Conservation (phyloP, 2,888 invertebrate species). For the Hypselothyrea guttata region DNA sequence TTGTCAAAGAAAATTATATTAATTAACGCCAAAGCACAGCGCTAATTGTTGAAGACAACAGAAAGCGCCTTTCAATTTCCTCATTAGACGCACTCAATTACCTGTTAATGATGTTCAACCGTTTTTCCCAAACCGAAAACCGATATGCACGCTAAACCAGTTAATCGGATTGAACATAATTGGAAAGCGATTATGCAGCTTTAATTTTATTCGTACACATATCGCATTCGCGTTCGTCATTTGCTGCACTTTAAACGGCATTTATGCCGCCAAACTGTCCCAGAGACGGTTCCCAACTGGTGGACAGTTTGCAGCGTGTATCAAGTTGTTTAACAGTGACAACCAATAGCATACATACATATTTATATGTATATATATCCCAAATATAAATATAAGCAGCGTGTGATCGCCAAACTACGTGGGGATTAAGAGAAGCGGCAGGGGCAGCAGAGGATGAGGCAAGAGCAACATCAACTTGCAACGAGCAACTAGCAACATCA, state of each 20-base stretch:
- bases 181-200: constrained; percentile 74
- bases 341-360: neutral
- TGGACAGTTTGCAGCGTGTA: constrained; percentile 14
- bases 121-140: constrained; percentile 56
- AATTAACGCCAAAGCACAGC: too few species aligned
- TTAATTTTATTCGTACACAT: constrained; percentile 43
- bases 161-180: constrained; percentile 63
- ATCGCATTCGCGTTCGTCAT: constrained; percentile 1
- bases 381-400: constrained; percentile 38
- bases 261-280: constrained; percentile 20
- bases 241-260: neutral
- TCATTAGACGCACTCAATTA: constrained; percentile 72
- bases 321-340: constrained; percentile 9
- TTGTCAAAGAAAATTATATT: too few species aligned
- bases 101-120: constrained; percentile 35
- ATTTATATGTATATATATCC: neutral
- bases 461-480: constrained; percentile 2
- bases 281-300: constrained; percentile 1
- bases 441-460: constrained; percentile 1
- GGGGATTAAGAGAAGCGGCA: neutral
- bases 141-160: constrained; percentile 54
- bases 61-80: constrained; percentile 58
- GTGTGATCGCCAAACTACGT: constrained; percentile 11
- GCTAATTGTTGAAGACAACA: neutral
- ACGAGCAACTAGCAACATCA: constrained; percentile 3